Percentiles rank a stretch among this genome's conserved stretches.
Evolutionary conservation across 2,888 invertebrate genomes (phyloP).

Genomic region (Galerucella nymphaeae): DNA sequence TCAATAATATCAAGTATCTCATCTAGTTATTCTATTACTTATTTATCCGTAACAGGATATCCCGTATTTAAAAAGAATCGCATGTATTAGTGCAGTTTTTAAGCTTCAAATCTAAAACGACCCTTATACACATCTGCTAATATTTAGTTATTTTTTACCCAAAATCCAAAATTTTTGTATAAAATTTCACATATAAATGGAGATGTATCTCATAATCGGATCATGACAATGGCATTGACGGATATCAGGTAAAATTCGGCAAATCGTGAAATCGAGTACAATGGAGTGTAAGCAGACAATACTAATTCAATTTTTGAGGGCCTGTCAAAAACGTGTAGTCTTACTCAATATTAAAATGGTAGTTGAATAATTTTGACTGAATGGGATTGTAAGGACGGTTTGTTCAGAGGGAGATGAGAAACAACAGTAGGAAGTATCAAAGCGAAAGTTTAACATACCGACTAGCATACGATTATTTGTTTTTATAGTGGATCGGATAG

Average conservation of each 20-base stretch:
- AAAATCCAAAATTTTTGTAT: conserved; percentile 32
- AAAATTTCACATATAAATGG: conserved; percentile 43
- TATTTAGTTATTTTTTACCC: conserved; percentile 26
- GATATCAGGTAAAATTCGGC: conserved; percentile 45
- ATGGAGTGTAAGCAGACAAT: conserved; percentile 38
- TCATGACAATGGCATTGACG: conserved; percentile 45
- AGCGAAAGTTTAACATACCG: no score
- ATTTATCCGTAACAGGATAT: neutral
- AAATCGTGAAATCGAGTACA: conserved; percentile 44
- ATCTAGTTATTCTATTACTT: neutral
- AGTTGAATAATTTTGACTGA: conserved; percentile 2
- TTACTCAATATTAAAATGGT: conserved; percentile 38
- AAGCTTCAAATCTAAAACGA: conserved; percentile 8
- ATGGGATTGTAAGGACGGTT: neutral
- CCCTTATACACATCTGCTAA: conserved; percentile 9
- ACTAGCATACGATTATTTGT: no score
- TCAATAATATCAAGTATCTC: neutral
- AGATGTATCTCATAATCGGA: conserved; percentile 42
- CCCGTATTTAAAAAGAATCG: neutral
- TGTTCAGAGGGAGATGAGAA: conserved; percentile 1
- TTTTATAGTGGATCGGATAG: no score
- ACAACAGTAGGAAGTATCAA: neutral
- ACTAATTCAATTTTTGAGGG: conserved; percentile 43
- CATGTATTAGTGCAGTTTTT: neutral
- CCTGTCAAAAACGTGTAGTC: conserved; percentile 42